Percentiles rank a stretch among this genome's conserved stretches.
phyloP scores from a whole-genome alignment of 2,113 vertebrate species.

The Rallus limicola region DNA sequence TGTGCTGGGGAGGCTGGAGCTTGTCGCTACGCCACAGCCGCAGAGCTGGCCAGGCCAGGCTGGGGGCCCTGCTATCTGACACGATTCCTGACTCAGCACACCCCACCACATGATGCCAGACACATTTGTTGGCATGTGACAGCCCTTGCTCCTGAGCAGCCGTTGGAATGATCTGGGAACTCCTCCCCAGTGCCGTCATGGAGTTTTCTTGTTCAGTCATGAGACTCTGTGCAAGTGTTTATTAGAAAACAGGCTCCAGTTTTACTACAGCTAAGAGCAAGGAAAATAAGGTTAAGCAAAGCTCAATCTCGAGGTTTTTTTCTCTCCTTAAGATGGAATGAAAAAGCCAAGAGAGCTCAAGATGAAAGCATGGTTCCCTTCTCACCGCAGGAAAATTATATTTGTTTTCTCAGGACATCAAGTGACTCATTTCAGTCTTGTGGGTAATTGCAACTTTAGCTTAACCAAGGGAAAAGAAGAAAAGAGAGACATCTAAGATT shows the following conservation, averaged over 20 bases:
- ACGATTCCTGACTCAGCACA: constrained; percentile 49
- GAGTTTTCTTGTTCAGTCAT: constrained; percentile 15
- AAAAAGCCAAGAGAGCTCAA: constrained; percentile 1
- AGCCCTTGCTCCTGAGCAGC: not conserved
- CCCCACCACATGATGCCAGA: not conserved
- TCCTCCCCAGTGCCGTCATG: constrained; percentile 32
- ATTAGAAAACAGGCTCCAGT: constrained; percentile 30
- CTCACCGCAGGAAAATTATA: constrained; percentile 68
- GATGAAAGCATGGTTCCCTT: constrained; percentile 37
- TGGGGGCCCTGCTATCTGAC: not conserved
- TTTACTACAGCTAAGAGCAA: not conserved
- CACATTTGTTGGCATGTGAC: constrained; percentile 42
- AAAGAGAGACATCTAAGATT: not conserved
- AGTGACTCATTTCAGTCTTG: constrained; percentile 64
- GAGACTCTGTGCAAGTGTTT: constrained; percentile 32
- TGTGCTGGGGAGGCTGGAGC: not conserved
- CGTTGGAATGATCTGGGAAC: not conserved
- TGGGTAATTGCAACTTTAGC: constrained; percentile 55
- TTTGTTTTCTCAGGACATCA: constrained; percentile 73
- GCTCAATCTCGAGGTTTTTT: not conserved
- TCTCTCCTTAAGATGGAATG: constrained; percentile 9
- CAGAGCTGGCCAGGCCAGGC: not conserved
- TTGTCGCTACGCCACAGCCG: not conserved
- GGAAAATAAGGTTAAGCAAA: constrained; percentile 5
- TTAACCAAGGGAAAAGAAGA: not conserved